These are phyloP conservation scores for Hassar affinis DNA, from an alignment of 2,113 vertebrate genomes.

Conservation along the genomic window DNA sequence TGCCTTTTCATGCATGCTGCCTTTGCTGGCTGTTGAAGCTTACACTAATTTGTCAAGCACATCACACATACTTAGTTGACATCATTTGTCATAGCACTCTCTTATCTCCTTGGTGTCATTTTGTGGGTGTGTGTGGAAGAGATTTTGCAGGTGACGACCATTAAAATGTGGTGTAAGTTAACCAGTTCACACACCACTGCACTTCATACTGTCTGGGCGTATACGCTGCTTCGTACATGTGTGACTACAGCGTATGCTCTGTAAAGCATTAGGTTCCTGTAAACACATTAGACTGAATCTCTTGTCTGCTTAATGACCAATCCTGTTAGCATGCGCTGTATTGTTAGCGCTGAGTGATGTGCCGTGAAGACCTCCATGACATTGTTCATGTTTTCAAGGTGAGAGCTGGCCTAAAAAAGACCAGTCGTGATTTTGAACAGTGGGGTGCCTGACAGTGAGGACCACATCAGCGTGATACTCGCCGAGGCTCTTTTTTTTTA, in stretches of 20 bases:
- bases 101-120: conserved; percentile 4
- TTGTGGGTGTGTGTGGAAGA: not conserved
- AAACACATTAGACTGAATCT: conserved; percentile 30
- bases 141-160: not conserved
- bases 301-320: conserved; percentile 39
- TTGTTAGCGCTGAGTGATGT: conserved; percentile 11
- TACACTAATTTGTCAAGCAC: not conserved
- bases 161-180: not conserved
- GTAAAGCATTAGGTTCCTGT: not conserved
- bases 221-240: not conserved
- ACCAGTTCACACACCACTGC: not conserved
- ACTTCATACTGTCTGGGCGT: not conserved
- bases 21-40: conserved; percentile 6
- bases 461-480: not conserved
- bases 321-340: conserved; percentile 32
- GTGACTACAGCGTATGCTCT: not conserved
- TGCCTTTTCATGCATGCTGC: not conserved
- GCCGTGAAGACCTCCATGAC: conserved; percentile 36
- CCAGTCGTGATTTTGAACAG: conserved; percentile 40
- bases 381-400: conserved; percentile 40
- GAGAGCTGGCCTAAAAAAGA: conserved; percentile 38
- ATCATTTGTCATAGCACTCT: not conserved
- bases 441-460: not conserved
- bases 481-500: not conserved
- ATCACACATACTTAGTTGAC: not conserved